Conservation (phyloP, 1,140 invertebrate species). For the Heliconius eleuchia region DNA sequence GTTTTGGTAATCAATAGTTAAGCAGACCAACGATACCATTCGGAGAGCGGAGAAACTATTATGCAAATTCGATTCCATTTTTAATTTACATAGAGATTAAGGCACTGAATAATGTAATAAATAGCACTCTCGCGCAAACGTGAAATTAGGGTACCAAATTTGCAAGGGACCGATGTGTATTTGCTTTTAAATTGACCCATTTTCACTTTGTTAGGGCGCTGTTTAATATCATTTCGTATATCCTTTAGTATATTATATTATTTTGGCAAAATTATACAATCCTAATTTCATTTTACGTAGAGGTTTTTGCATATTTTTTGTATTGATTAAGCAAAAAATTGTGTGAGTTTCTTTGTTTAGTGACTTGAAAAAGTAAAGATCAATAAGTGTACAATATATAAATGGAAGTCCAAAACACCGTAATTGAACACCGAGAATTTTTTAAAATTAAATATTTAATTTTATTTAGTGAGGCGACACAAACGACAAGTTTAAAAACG, state of each 20-base stretch:
- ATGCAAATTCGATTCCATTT: not conserved
- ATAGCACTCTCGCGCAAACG: constrained; percentile 10
- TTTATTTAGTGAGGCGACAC: too few relatives aligned
- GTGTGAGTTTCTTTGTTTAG: too few relatives aligned
- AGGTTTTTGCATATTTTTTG: not conserved
- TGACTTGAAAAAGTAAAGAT: too few relatives aligned
- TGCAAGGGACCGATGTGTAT: constrained; percentile 10
- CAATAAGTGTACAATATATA: too few relatives aligned
- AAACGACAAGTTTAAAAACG: too few relatives aligned
- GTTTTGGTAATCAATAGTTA: not conserved
- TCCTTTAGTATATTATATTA: not conserved
- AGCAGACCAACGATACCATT: not conserved
- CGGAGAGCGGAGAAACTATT: not conserved
- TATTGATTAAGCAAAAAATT: too few relatives aligned
- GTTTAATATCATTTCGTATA: constrained; percentile 4
- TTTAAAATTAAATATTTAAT: too few relatives aligned
- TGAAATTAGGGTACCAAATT: constrained; percentile 1
- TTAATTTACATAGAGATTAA: constrained; percentile 13
- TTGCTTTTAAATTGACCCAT: constrained; percentile 11
- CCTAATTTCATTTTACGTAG: not conserved
- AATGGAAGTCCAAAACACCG: too few relatives aligned
- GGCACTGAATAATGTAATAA: constrained; percentile 3
- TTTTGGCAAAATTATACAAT: constrained; percentile 1
- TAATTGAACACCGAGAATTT: too few relatives aligned
- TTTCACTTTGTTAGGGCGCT: constrained; percentile 6